phyloP scores from a whole-genome alignment of 2,113 vertebrate genomes.

The Octodon degus region DNA sequence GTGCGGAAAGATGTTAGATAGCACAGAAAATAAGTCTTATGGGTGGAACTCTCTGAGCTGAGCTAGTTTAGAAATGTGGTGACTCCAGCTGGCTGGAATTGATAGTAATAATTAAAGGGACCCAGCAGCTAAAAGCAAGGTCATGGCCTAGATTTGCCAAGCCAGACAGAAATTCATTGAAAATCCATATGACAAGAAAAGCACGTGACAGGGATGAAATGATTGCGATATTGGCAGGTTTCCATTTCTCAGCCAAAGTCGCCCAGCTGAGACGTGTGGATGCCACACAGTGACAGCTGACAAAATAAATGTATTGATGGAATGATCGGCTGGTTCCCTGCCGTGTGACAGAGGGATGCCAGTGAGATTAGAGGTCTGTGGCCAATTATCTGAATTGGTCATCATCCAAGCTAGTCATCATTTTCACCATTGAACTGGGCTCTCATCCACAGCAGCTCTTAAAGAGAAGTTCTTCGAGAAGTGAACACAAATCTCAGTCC shows the following conservation, averaged over 20 bases:
- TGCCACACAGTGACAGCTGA: constrained; percentile 69
- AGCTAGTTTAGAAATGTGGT: constrained; percentile 22
- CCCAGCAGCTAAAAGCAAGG: constrained; percentile 68
- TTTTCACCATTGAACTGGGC: constrained; percentile 6
- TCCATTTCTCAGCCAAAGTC: constrained; percentile 63
- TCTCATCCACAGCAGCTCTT: constrained; percentile 23
- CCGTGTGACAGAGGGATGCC: constrained; percentile 30
- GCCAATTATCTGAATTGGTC: constrained; percentile 73
- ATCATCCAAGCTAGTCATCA: constrained; percentile 62
- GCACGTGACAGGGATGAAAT: constrained; percentile 54
- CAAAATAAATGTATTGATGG: constrained; percentile 75
- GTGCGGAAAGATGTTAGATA: background rate
- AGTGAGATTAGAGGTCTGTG: constrained; percentile 55
- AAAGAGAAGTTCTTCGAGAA: constrained; percentile 51
- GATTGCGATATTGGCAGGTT: constrained; percentile 69
- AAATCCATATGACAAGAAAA: constrained; percentile 72
- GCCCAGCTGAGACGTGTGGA: constrained; percentile 68
- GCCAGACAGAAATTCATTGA: constrained; percentile 69
- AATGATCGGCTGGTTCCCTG: constrained; percentile 52
- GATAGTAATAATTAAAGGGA: constrained; percentile 72
- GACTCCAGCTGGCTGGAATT: constrained; percentile 58
- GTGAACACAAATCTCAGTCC: constrained; percentile 27
- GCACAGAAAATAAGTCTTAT: background rate
- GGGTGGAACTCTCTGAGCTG: background rate
- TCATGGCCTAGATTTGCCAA: constrained; percentile 71